A percentile compares a stretch with the other conserved stretches of the same genome.
Conservation (phyloP, 2,888 invertebrate genomes). For the Coelinius sp. region DNA sequence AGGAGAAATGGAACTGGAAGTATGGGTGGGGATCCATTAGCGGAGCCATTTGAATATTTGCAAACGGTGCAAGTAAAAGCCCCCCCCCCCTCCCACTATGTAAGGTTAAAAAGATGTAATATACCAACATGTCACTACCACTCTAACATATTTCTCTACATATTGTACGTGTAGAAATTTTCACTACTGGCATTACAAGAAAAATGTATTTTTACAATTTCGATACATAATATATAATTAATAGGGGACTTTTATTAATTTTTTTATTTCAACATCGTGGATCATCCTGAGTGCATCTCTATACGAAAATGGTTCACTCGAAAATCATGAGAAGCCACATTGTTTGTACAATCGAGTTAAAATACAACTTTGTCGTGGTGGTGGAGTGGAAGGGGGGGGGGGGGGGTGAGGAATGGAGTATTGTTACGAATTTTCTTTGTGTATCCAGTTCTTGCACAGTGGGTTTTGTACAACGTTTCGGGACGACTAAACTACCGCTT, state of each 20-base stretch:
- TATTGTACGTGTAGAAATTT: not conserved
- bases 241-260: no score
- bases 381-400: constrained; percentile 35
- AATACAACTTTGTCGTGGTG: constrained; percentile 23
- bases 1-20: constrained; percentile 39
- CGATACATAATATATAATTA: no score
- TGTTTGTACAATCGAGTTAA: not conserved
- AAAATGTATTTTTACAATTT: no score
- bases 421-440: constrained; percentile 17
- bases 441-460: constrained; percentile 1
- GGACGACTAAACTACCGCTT: constrained; percentile 27
- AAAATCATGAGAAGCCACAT: constrained; percentile 13
- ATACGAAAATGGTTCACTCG: constrained; percentile 3
- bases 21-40: constrained; percentile 61
- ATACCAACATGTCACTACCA: constrained; percentile 65
- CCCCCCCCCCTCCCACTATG: no score
- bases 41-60: constrained; percentile 69
- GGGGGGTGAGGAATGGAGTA: no score
- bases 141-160: constrained; percentile 43
- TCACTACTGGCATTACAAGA: not conserved
- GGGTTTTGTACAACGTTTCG: not conserved
- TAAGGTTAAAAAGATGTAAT: constrained; percentile 67
- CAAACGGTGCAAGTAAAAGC: constrained; percentile 61
- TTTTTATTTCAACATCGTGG: no score
- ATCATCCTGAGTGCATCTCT: not conserved